Percentiles rank a stretch among this genome's conserved stretches.
phyloP scores from a whole-genome alignment of 2,113 vertebrate genomes.

The Aegithalos caudatus region DNA sequence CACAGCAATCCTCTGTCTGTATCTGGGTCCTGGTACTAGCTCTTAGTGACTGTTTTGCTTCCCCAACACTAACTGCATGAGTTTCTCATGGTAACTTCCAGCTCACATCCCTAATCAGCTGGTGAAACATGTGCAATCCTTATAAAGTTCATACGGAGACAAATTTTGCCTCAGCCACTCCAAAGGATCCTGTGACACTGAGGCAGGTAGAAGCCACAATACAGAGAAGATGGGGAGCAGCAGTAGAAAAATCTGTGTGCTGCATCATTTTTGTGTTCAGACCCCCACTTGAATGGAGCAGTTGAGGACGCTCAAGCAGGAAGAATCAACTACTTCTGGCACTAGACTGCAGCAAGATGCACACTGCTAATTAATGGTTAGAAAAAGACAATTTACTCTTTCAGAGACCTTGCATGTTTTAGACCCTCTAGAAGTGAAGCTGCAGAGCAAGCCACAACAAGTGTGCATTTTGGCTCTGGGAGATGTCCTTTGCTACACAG shows the following conservation, averaged over 20 bases:
- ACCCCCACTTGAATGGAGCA: background rate
- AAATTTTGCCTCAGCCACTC: background rate
- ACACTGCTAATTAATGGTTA: background rate
- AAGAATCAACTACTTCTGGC: background rate
- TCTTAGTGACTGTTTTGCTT: background rate
- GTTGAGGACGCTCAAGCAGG: background rate
- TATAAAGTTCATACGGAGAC: background rate
- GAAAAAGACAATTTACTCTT: background rate
- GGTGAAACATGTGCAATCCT: fast-evolving
- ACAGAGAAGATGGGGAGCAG: background rate
- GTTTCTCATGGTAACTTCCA: background rate
- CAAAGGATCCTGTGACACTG: background rate
- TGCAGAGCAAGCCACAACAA: background rate
- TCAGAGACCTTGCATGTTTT: background rate
- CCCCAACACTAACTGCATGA: background rate
- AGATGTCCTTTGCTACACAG: background rate
- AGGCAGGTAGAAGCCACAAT: background rate
- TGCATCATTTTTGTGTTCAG: background rate
- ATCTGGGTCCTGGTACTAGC: background rate
- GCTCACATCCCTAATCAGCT: background rate
- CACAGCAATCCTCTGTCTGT: background rate
- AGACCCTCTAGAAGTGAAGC: background rate
- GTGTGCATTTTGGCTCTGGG: background rate
- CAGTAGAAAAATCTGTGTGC: background rate
- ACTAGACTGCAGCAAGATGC: background rate